phyloP scores from a whole-genome alignment of 2,113 vertebrate genomes.

The Zosterops pallidus region DNA sequence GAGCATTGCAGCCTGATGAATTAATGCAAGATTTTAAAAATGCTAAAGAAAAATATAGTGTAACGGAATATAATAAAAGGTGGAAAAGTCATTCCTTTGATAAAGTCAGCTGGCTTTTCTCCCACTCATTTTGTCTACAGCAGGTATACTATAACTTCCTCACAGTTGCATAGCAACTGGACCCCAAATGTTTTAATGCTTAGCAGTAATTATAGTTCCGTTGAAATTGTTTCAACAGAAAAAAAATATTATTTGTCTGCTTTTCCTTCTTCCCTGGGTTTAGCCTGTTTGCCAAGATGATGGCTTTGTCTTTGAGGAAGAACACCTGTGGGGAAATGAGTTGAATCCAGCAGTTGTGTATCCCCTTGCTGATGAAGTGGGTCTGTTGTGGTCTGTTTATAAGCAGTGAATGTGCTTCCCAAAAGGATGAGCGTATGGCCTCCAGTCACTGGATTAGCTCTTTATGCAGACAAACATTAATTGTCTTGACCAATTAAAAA shows the following conservation, averaged over 20 bases:
- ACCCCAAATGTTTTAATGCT: neutral
- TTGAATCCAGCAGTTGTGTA: neutral
- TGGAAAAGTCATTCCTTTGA: neutral
- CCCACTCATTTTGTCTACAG: neutral
- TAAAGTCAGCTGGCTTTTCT: neutral
- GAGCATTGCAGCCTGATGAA: neutral
- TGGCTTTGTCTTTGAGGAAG: neutral
- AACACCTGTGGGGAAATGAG: neutral
- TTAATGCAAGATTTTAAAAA: neutral
- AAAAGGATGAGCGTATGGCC: neutral
- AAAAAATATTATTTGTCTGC: neutral
- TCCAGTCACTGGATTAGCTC: neutral
- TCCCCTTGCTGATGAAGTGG: neutral
- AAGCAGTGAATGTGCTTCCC: neutral
- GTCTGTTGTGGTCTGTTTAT: neutral
- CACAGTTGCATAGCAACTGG: neutral
- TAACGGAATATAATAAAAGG: neutral
- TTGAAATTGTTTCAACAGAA: neutral
- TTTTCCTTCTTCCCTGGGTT: neutral
- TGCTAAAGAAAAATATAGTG: neutral
- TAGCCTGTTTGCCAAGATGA: neutral
- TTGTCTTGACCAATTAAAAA: neutral
- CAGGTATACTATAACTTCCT: neutral
- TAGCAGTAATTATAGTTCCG: constrained; percentile 11
- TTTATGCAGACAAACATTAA: neutral